These are phyloP conservation scores for Dicroscelio sp. DNA, from an alignment of 2,888 invertebrate species.

Conservation along the genomic window DNA sequence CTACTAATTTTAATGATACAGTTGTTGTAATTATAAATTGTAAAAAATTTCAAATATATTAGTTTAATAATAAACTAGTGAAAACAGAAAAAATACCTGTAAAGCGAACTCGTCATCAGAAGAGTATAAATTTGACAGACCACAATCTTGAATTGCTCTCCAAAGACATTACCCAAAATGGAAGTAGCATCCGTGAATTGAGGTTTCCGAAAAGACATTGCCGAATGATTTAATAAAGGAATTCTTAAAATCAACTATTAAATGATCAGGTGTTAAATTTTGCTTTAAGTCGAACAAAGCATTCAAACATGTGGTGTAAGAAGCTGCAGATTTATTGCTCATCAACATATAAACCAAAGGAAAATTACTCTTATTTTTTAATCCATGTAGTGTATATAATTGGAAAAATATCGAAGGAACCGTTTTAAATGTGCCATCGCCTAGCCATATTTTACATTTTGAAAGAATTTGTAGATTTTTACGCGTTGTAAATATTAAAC, in stretches of 20 bases:
- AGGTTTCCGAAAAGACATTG: not conserved
- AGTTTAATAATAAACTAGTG: not conserved
- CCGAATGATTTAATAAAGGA: not conserved
- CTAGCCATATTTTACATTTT: too few species aligned
- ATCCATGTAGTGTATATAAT: too few species aligned
- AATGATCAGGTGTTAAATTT: not conserved
- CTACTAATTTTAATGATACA: not conserved
- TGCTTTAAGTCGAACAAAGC: not conserved
- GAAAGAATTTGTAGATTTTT: too few species aligned
- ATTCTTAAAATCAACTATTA: constrained; percentile 1
- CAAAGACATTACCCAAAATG: constrained; percentile 24
- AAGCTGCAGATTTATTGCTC: not conserved
- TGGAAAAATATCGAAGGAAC: too few species aligned
- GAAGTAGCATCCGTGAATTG: constrained; percentile 9
- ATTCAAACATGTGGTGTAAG: not conserved
- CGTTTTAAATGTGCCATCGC: not conserved
- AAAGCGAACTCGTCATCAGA: not conserved
- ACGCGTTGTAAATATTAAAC: too few species aligned
- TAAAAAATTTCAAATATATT: not conserved
- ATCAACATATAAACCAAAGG: not conserved
- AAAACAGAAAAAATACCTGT: not conserved
- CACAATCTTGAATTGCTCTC: not conserved
- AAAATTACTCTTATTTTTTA: too few species aligned
- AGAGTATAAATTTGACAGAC: not conserved
- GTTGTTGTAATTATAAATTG: too few species aligned